Base-by-base conservation (phyloP, 2,113 vertebrate species). In the Archocentrus centrarchus region DNA sequence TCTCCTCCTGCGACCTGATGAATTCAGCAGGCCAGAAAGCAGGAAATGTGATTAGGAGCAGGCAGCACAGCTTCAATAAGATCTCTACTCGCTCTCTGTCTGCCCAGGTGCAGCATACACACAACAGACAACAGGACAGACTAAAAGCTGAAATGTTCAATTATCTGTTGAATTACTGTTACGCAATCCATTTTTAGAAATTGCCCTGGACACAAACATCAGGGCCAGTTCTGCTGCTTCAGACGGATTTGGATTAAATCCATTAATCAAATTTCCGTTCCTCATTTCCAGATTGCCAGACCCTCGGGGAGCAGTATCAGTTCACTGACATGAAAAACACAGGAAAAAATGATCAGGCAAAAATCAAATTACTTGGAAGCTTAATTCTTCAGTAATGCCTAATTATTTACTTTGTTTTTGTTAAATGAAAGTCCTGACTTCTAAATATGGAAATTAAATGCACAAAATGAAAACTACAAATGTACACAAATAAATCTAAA, bases 11-110 rank as follows among this genome's bases (percentile, higher is more conserved):
- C 89, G 88, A 66, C 64, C 75, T 82, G 81, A 83, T 76, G 39
- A 47, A 88, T 80, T 20, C 82, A 87, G 83, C 50, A 30, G 79
- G 47, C 86, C 86, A 88, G 89, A 86, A 87, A 70, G 61, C 79
- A 85, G 89, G 82, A 93, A 94, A 94, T 93, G 62, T 86, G 73
- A 94, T 94, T 94, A 94, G 39, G 24, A 85, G 84, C 84, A 79
- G 85, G 87, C 79, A 85, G 86, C 35, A 39, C 81, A 82, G 87
- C 87, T 81, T 30, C 86, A 92, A 92, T 92, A 88, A 90, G 79
- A 90, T 89, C 85, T 92, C 62, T 47, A 82, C 59, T 88, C 79
- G 6, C 87, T 87, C 84, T 80, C 77, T 81, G 84, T 77, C 73
- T 75, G 59, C 59, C 47, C 91, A 89, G 90, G 87, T 90, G 82